Base-by-base conservation (phyloP, 2,888 invertebrate genomes). In the Agrotis clavis region DNA sequence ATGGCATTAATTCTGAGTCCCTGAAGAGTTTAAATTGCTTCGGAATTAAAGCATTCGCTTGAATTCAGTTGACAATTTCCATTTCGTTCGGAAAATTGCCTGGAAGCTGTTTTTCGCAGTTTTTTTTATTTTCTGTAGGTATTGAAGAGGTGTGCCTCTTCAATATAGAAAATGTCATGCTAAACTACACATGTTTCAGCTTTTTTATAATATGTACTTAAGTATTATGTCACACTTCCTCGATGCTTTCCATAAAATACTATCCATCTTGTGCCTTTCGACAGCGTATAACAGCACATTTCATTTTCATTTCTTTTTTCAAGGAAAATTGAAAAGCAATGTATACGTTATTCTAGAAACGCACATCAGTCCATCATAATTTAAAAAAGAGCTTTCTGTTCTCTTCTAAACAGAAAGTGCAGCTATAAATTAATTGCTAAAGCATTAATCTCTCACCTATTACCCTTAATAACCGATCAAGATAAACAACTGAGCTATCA, bases 401-500 rank as follows among this genome's bases (percentile, higher is more conserved):
- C 4, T 11, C 5, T 63, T 50, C 16, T 6, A 56, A 6, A 16
- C 19, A 30, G 14, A 19, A 19, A 67, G 0, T 64, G 56, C 21
- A 21, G 13, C 30, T 30, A 35, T 16, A 45, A 67, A 60, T 61
- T 60, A 3, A 75, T 67, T 59, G 21, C 57, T 13, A 47, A 56
- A n/a, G 50, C 21, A 57, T 19, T 53, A 63, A 59, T 13, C 63
- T 50, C 66, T 70, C 1, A 13, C 16, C 13, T 41, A 9, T 14
- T 16, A 16, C 2, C 25, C 74, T 83, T 88, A 87, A 87, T 87
- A 86, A 79, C 77, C 71, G 35, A 67, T 66, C 41, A 82, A 82
- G 86, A 87, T 87, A 83, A 79, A 84, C 70, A 66, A 66, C 64
- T 66, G 76, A 62, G 80, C 67, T 71, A 76, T 56, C 45, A 75